phyloP scores from a whole-genome alignment of 2,113 vertebrate species.

The Paralichthys olivaceus region DNA sequence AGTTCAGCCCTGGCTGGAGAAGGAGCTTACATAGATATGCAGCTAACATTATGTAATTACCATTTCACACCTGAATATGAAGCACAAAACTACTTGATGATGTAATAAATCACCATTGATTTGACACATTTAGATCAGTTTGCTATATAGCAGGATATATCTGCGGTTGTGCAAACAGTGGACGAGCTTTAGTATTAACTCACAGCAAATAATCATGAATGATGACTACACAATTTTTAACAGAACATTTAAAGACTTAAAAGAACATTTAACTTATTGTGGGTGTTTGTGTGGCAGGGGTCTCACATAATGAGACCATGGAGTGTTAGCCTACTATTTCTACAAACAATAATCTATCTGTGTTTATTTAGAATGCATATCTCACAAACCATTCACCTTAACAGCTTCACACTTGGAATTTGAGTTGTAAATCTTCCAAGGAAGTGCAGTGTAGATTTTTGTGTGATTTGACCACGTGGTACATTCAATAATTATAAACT shows the following conservation, averaged over 20 bases:
- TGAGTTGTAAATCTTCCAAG: too few relatives aligned
- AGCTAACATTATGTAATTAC: not conserved
- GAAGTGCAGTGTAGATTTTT: too few relatives aligned
- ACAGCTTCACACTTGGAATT: too few relatives aligned
- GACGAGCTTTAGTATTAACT: not conserved
- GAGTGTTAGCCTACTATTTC: too few relatives aligned
- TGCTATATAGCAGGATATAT: too few relatives aligned
- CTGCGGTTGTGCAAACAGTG: not conserved
- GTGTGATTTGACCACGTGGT: too few relatives aligned
- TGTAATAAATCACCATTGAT: not conserved
- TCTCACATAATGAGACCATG: not conserved
- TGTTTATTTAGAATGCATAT: too few relatives aligned
- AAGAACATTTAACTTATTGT: too few relatives aligned
- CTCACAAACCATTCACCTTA: too few relatives aligned
- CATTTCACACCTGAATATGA: not conserved
- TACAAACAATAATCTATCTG: too few relatives aligned
- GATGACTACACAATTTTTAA: not conserved
- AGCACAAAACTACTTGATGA: not conserved
- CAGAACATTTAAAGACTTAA: not conserved
- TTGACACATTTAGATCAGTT: not conserved
- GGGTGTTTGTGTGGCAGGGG: not conserved
- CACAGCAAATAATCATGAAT: not conserved
- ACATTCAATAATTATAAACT: too few relatives aligned
- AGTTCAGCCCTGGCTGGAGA: conserved; percentile 1
- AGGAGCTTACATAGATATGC: not conserved